These are phyloP conservation scores for Ciconia stormi DNA, from an alignment of 2,113 vertebrate species.

Conservation along the genomic window DNA sequence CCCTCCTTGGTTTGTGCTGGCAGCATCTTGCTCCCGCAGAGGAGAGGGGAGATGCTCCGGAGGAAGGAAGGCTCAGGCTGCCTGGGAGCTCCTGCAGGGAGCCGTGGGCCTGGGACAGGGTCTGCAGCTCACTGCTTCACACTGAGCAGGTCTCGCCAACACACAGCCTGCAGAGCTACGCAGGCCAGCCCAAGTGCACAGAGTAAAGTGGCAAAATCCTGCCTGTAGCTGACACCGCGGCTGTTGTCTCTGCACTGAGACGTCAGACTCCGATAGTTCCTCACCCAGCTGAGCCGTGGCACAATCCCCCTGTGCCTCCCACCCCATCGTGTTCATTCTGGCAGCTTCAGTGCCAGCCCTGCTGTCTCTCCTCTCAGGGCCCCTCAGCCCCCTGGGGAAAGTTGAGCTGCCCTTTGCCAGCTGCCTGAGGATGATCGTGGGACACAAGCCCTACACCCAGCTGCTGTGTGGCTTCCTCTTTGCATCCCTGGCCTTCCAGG, in stretches of 20 bases:
- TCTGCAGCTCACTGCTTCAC: not conserved
- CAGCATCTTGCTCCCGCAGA: not conserved
- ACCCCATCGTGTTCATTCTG: rapidly evolving
- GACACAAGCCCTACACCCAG: slow-evolving; percentile 55
- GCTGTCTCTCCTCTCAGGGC: slow-evolving; percentile 17
- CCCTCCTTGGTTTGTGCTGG: not conserved
- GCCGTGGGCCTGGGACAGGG: not conserved
- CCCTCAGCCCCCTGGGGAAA: slow-evolving; percentile 15
- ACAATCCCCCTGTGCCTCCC: not conserved
- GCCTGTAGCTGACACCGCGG: not conserved
- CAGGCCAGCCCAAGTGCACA: rapidly evolving
- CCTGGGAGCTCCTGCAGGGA: not conserved
- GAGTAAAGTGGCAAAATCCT: not conserved
- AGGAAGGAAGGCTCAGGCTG: not conserved
- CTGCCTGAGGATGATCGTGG: slow-evolving; percentile 38
- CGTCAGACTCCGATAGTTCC: not conserved
- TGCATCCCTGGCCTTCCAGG: slow-evolving; percentile 72
- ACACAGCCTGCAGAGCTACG: not conserved
- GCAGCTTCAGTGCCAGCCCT: not conserved
- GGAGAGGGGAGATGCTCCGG: not conserved
- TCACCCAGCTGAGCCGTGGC: not conserved
- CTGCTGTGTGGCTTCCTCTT: slow-evolving; percentile 69
- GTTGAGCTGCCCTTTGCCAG: slow-evolving; percentile 34
- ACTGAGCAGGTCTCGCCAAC: not conserved
- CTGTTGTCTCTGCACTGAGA: not conserved